Base-by-base conservation (phyloP, 2,797 vertebrate genomes). In the Coregonus ussuriensis region DNA sequence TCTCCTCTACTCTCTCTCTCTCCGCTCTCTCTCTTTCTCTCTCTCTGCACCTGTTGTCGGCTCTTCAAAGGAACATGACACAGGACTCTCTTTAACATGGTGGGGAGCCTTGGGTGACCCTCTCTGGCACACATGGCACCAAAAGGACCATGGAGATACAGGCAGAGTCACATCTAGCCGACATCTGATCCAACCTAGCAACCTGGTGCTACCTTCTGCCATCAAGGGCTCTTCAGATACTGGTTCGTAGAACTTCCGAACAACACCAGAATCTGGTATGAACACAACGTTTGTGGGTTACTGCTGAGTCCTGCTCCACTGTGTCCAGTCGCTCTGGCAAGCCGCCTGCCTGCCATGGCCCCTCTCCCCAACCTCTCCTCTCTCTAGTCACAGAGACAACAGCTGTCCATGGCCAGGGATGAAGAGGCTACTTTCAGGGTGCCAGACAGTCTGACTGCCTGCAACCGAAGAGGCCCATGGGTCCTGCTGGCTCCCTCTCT, bases 361-460 rank as follows among this genome's bases (percentile, higher is more conserved):
- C 74, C 63, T 11, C 41, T 3, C 9, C 41, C 41, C 41, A 2
- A 11, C 41, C 41, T 47, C 41, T 47, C 41, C 41, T 47, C 16
- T 53, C 63, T 63, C 59, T 67, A 25, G 81, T 82, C 85, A 76
- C 67, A 79, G 74, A 78, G 15, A 56, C 81, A 88, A 87, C 91
- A 92, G 92, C 89, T 93, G 92, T 87, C 41, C 41, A 47, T 47
- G 41, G 84, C 68, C 77, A 68, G 77, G 86, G 85, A 83, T 90
- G 79, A 77, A 88, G 82, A 69, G 71, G 86, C 77, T 78, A 74
- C 82, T 74, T 33, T 2, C 79, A 82, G 90, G 89, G 89, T 91
- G 92, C 91, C 91, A 88, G 92, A 86, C 90, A 90, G 90, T 89
- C 90, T 92, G 92, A 86, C 89, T 85, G 86, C 88, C 80, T 88